Base-by-base conservation (phyloP, 2,888 invertebrate species). In the Lasioglossum figueresi region DNA sequence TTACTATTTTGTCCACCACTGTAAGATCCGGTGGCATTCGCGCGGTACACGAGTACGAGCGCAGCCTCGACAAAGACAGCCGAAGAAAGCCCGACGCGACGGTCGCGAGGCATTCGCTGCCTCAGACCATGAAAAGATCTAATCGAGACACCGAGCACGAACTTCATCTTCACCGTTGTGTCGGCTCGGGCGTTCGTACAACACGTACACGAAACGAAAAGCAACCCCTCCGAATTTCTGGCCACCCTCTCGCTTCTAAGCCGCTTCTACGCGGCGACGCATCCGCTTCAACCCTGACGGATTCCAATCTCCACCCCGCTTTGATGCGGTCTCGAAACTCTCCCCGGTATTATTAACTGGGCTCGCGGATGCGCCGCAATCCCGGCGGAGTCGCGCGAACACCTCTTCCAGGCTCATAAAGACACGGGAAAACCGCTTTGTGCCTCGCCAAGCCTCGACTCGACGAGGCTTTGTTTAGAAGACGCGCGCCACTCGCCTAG, bases 131-230 rank as follows among this genome's bases (percentile, higher is more conserved):
- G 71, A 83, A 79, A 82, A 85, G 84, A 87, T 82, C 89, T 89
- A 91, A 91, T 93, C 88, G 92, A 92, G 92, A 93, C 91, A 89
- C 88, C 82, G 85, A 86, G 86, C 90, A 88, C 88, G 88, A 91
- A 91, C 91, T 89, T 91, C 91, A 91, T 92, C 88, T 85, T 89
- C 83, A 78, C 84, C 71, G 82, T 37, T 66, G 82, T 43, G 81
- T 40, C 86, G 80, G 76, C 82, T 80, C 79, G 79, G 68, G 43
- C 71, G 73, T 71, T 16, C 70, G 75, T 16, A 70, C 74, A 40
- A 70, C 70, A 76, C 76, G 78, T 74, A 75, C 76, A 59, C 72
- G 34, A 68, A 34, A 68, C 66, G 31, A 34, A 34, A 43, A 72
- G 72, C 63, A 82, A 73, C 78, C 87, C 85, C 84, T 80, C 78